phyloP scores from a whole-genome alignment of 2,797 vertebrate species.

The Nyctalus aviator region DNA sequence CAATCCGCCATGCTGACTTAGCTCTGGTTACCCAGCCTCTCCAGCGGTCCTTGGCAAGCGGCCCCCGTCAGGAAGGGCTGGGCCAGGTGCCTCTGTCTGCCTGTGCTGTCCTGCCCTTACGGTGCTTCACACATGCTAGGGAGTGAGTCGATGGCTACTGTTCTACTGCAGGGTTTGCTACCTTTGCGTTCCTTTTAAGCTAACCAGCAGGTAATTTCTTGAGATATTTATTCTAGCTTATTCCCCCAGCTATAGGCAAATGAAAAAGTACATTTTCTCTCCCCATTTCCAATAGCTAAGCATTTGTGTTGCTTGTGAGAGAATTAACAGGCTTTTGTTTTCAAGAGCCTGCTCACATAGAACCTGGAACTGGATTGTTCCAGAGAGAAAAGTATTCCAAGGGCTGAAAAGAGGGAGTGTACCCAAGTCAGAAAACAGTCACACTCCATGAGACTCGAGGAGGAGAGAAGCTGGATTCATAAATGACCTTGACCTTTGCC shows the following conservation, averaged over 20 bases:
- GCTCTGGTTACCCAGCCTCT: neutral
- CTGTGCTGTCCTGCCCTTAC: neutral
- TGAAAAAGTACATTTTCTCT: conserved; percentile 20
- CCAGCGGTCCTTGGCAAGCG: neutral
- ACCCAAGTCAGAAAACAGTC: neutral
- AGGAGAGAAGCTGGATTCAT: neutral
- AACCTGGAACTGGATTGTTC: neutral
- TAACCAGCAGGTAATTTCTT: conserved; percentile 3
- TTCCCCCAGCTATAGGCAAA: neutral
- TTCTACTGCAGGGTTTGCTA: neutral
- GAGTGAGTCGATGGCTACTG: neutral
- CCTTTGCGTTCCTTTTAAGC: neutral
- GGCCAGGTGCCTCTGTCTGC: neutral
- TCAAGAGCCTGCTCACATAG: conserved; percentile 14
- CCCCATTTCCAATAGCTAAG: neutral
- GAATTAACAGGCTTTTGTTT: conserved; percentile 54
- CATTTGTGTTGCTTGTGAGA: conserved; percentile 26
- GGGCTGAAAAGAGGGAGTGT: neutral
- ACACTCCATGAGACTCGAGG: neutral
- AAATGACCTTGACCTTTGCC: neutral
- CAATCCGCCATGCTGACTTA: neutral
- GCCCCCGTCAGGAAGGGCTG: neutral
- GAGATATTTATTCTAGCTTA: neutral
- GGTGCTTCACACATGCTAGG: neutral
- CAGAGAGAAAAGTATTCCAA: neutral